A percentile compares a stretch with the other conserved stretches of the same genome.
These are phyloP conservation scores for Melanaphis sacchari DNA, from an alignment of 1,140 invertebrate genomes.

Conservation along the genomic window DNA sequence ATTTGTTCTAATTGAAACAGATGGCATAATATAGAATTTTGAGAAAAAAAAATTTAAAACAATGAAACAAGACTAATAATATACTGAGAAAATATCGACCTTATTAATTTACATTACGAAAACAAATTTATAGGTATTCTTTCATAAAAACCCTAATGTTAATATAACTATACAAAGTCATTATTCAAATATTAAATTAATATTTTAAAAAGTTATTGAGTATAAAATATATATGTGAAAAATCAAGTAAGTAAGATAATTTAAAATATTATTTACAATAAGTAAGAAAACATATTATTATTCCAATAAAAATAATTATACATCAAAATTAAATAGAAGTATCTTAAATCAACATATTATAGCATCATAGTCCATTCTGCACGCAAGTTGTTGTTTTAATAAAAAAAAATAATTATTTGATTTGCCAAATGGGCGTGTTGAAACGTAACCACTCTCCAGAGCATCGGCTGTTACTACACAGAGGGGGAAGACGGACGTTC, in stretches of 20 bases:
- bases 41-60: too few species aligned
- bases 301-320: neutral
- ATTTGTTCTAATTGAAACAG: too few species aligned
- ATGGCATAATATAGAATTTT: too few species aligned
- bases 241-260: neutral
- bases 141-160: neutral
- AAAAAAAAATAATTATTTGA: slow-evolving; percentile 3
- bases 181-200: neutral
- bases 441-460: slow-evolving; percentile 33
- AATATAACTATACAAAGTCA: neutral
- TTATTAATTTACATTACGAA: neutral
- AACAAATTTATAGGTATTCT: neutral
- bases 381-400: slow-evolving; percentile 31
- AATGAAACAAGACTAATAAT: too few species aligned
- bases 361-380: neutral
- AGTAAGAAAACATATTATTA: neutral
- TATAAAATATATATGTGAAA: neutral
- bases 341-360: neutral
- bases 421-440: slow-evolving; percentile 48
- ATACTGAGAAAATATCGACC: neutral
- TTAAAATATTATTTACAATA: neutral
- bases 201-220: neutral
- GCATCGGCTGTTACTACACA: neutral
- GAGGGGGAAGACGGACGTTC: slow-evolving; percentile 8
- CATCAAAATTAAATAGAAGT: neutral